A percentile compares a stretch with the other conserved stretches of the same genome.
These are phyloP conservation scores for Dipus sagitta DNA, from an alignment of 2,797 vertebrate genomes.

Conservation along the genomic window DNA sequence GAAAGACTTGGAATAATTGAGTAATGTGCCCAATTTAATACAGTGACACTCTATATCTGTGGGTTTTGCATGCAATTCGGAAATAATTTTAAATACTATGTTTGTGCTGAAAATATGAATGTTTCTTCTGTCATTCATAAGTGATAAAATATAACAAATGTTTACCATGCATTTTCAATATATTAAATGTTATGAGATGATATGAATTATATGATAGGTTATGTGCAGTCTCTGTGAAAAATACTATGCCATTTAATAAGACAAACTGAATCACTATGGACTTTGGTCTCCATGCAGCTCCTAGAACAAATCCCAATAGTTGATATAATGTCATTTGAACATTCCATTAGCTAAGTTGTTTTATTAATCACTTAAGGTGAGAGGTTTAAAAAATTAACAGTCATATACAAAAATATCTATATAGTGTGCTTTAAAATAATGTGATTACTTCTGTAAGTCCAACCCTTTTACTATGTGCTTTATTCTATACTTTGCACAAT, in stretches of 20 bases:
- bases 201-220: background rate
- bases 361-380: slow-evolving; percentile 9
- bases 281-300: background rate
- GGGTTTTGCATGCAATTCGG: background rate
- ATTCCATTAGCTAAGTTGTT: background rate
- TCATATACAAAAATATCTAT: background rate
- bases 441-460: background rate
- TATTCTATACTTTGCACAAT: background rate
- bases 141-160: too few relatives aligned
- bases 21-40: slow-evolving; percentile 38
- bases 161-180: background rate
- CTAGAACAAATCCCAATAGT: background rate
- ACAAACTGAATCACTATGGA: background rate
- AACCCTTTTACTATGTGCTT: background rate
- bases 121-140: background rate
- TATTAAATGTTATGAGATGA: background rate
- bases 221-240: background rate
- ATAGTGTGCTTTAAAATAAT: background rate
- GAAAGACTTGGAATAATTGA: slow-evolving; percentile 51
- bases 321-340: background rate
- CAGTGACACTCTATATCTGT: background rate
- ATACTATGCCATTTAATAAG: background rate
- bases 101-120: background rate
- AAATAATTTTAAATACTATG: background rate
- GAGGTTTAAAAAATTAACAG: background rate